Percentiles rank a stretch among this genome's conserved stretches.
Conservation (phyloP, 2,113 vertebrate species). For the Chrysemys picta region DNA sequence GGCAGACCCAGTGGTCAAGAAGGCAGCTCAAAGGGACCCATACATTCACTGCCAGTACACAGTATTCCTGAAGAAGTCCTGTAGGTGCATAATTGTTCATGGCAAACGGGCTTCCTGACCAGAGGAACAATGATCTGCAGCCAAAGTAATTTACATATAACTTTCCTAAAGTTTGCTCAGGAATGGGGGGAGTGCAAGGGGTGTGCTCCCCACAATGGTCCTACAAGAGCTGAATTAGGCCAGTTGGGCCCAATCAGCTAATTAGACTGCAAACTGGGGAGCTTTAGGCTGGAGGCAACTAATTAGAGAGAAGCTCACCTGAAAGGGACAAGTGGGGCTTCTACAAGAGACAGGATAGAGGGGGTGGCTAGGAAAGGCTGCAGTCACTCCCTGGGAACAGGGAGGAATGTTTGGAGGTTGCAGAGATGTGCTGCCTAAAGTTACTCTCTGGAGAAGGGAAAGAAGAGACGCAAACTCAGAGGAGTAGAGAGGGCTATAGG, state of each 20-base stretch:
- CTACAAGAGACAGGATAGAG: not conserved
- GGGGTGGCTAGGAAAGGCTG: too few species aligned
- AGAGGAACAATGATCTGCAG: not conserved
- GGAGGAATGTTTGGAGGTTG: not conserved
- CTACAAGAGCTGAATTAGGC: too few species aligned
- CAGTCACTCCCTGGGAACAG: not conserved
- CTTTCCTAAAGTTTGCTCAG: not conserved
- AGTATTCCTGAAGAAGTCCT: not conserved
- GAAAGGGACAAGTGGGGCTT: not conserved
- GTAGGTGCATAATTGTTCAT: fast-evolving
- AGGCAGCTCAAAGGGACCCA: conserved; percentile 58
- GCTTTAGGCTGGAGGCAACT: not conserved
- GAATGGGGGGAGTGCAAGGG: not conserved
- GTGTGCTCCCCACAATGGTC: not conserved
- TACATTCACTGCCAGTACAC: not conserved
- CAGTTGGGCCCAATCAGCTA: not conserved
- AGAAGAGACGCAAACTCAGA: not conserved
- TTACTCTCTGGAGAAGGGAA: not conserved
- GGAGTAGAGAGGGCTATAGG: not conserved
- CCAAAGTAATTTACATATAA: fast-evolving
- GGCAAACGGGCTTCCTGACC: fast-evolving
- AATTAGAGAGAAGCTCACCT: not conserved
- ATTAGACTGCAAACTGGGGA: not conserved
- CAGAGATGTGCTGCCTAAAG: too few species aligned
- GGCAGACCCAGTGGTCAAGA: conserved; percentile 68